Base-by-base conservation (phyloP, 2,888 invertebrate genomes). In the Camponotus fellah region DNA sequence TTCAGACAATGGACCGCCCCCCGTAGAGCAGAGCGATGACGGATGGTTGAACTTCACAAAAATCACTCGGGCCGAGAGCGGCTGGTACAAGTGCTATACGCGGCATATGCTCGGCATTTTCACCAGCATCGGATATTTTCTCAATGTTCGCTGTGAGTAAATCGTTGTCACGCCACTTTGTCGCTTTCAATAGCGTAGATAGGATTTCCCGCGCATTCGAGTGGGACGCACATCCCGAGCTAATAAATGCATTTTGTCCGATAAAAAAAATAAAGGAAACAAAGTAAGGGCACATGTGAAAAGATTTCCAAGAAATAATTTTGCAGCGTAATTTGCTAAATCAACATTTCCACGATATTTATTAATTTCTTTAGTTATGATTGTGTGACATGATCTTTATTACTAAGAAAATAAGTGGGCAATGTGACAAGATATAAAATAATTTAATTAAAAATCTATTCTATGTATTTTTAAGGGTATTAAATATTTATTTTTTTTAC, bases 51-150 rank as follows among this genome's bases (percentile, higher is more conserved):
- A 98, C 95, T 98, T 98, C 95, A 97, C 97, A 74, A 96, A 97
- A 91, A 97, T 98, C 93, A 96, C 96, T 76, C 96, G 97, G 72
- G 96, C 97, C 88, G 98, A 98, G 95, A 98, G 97, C 82, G 98
- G 98, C 93, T 98, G 98, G 98, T 98, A 98, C 96, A 97, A 98
- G 94, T 98, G 98, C 95, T 97, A 98, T 76, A 97, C 98, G 82
- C 96, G 97, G 71, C 98, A 98, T 96, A 96, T 97, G 87, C 96
- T 98, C 92, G 97, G 97, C 49, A 97, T 97, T 94, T 98, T 98
- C 95, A 97, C 98, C 87, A 98, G 98, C 92, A 98, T 98, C 92
- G 98, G 98, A 86, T 98, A 98, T 95, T 98, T 97, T 95, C 97
- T 98, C 91, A 98, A 98, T 94, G 97, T 98, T 88, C 96, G 98